Evolutionary conservation across 2,797 vertebrate species (phyloP).

Genomic region (Oreonectes daqikongensis): DNA sequence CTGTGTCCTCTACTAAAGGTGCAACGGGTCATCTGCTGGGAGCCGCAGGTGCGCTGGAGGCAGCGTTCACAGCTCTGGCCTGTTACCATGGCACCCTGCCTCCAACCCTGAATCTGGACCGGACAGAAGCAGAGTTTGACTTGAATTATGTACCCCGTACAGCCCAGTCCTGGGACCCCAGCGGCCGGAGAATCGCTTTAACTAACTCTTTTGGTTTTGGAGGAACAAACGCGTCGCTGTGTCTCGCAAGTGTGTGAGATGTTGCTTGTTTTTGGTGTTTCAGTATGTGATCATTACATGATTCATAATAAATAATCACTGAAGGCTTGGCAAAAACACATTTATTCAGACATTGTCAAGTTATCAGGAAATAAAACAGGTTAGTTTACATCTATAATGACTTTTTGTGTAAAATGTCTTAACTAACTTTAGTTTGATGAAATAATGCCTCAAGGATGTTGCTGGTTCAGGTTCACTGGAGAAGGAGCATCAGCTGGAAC

Average conservation of each 20-base stretch:
- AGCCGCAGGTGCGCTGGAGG: constrained; percentile 90
- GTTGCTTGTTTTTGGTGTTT: not conserved
- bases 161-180: constrained; percentile 83
- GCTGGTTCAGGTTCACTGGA: too few relatives aligned
- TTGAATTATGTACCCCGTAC: constrained; percentile 89
- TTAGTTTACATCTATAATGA: too few relatives aligned
- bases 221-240: constrained; percentile 92
- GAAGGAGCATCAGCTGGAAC: too few relatives aligned
- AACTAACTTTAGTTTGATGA: not conserved
- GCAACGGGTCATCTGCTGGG: constrained; percentile 95
- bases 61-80: constrained; percentile 88
- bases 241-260: constrained; percentile 73
- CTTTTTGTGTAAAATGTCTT: not conserved
- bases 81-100: constrained; percentile 87
- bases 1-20: constrained; percentile 93
- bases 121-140: constrained; percentile 87
- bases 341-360: too few relatives aligned
- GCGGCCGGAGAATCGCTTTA: constrained; percentile 80
- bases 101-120: constrained; percentile 91
- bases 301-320: not conserved
- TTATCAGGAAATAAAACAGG: too few relatives aligned
- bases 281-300: not conserved
- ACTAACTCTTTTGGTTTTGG: constrained; percentile 98
- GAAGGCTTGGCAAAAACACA: not conserved
- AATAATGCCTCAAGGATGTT: not conserved